phyloP scores from a whole-genome alignment of 2,113 vertebrate genomes.

The Dinomys branickii region DNA sequence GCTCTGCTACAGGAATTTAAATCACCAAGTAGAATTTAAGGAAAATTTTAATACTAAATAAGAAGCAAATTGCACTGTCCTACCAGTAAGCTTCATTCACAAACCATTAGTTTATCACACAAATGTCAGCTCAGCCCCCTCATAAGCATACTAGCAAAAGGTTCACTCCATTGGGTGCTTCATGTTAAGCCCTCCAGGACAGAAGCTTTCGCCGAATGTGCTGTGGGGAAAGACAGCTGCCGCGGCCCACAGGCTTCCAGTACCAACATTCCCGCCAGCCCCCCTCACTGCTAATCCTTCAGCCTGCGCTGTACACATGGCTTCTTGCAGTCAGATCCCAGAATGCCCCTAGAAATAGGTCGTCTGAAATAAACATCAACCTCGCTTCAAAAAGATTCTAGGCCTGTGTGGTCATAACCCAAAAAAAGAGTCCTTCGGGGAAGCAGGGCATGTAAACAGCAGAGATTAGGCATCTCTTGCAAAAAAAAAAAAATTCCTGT shows the following conservation, averaged over 20 bases:
- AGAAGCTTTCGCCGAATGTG: constrained; percentile 34
- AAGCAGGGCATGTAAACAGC: constrained; percentile 72
- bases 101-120: constrained; percentile 13
- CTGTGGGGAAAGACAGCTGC: constrained; percentile 54
- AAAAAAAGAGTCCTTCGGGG: constrained; percentile 71
- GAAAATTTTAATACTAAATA: constrained; percentile 43
- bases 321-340: constrained; percentile 53
- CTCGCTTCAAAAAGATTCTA: constrained; percentile 73
- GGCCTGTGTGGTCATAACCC: constrained; percentile 73
- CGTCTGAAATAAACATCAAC: constrained; percentile 78
- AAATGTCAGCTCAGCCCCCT: not conserved
- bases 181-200: constrained; percentile 62
- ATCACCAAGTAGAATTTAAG: constrained; percentile 24
- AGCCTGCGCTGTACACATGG: not conserved
- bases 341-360: constrained; percentile 71
- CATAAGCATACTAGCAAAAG: not conserved
- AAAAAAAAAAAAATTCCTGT: constrained; percentile 42
- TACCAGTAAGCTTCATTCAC: not conserved
- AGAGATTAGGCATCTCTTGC: not conserved
- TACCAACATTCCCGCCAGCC: constrained; percentile 9
- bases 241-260: not conserved
- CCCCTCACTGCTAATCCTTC: constrained; percentile 41
- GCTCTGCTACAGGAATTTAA: constrained; percentile 57
- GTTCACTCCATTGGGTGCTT: constrained; percentile 16
- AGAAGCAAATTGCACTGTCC: constrained; percentile 8